Percentiles rank a stretch among this genome's conserved stretches.
Conservation (phyloP, 2,888 invertebrate species). For the Brachylomia viminalis region DNA sequence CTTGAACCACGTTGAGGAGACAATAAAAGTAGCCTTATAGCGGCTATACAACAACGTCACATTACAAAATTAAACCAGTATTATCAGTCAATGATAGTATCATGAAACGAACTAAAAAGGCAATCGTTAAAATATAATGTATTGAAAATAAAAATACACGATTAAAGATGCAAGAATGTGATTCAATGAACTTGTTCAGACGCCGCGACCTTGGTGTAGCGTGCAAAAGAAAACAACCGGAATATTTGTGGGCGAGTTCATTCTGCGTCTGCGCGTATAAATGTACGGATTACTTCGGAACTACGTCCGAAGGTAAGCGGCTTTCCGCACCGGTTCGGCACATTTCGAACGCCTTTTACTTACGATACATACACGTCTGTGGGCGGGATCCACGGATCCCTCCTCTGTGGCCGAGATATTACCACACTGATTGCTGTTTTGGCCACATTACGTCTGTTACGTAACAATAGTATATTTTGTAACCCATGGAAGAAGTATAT, state of each 20-base stretch:
- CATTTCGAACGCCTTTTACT: conserved; percentile 71
- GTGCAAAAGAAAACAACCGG: conserved; percentile 74
- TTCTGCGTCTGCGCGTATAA: conserved; percentile 46
- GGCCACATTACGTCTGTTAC: conserved; percentile 55
- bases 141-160: conserved; percentile 62
- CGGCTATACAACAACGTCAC: conserved; percentile 45
- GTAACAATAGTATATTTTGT: conserved; percentile 45
- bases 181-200: conserved; percentile 79
- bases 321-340: conserved; percentile 79
- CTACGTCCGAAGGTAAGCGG: conserved; percentile 84
- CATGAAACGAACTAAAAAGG: conserved; percentile 42
- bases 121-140: conserved; percentile 50
- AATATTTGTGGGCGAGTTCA: conserved; percentile 70
- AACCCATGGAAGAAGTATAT: conserved; percentile 25
- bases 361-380: conserved; percentile 66
- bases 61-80: conserved; percentile 23
- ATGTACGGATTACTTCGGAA: conserved; percentile 72
- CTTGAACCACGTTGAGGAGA: conserved; percentile 20
- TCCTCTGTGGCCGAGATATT: conserved; percentile 60
- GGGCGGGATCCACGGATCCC: conserved; percentile 76
- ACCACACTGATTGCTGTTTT: conserved; percentile 62
- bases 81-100: conserved; percentile 37
- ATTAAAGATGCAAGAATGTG: conserved; percentile 71
- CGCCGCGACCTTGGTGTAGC: conserved; percentile 79
- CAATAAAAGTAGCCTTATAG: conserved; percentile 48